Base-by-base conservation (phyloP, 1,140 invertebrate genomes). In the Globodera rostochiensis region DNA sequence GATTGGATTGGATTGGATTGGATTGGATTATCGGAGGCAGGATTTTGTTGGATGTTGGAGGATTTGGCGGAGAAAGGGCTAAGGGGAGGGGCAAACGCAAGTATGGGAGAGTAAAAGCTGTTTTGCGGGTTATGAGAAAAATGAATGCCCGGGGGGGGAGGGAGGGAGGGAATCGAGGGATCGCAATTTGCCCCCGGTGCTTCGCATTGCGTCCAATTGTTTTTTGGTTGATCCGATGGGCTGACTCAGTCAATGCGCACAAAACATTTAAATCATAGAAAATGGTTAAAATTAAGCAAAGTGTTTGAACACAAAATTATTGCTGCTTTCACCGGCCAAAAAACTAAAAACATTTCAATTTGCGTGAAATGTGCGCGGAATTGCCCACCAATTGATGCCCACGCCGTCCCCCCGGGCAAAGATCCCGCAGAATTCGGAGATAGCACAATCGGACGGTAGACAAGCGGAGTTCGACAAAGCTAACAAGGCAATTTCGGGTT, bases 401-500 rank as follows among this genome's bases (percentile, higher is more conserved):
- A 64, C 15, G 11, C 5, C 15, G 19, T 4, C 19, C 13, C 11
- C 57, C 11, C 5, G 5, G 57, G 57, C 57, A 19, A 47, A 71
- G 4, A 45, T 0, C 21, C 25, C 36, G 46, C 25, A 6, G 69
- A 71, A 71, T 19, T 36, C 69, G 46, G 36, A 71, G 69, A 6
- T 25, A 7, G 46, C 21, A 71, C 25, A 36, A 71, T 19, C 25
- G 74, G 66, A 50, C 66, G 46, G 21, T 66, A 66, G 53, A 67
- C 46, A 57, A 66, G 49, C 53, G 74, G 36, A 67, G 66, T 66
- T 19, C 66, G 75, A 13, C 25, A 77, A 6, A 77, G 45, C 49
- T 77, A 64, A 60, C 19, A 66, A n/a, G 19, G 19, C 19, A 47
- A 73, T 49, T 73, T 13, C 6, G 25, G 47, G 21, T 60, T 77